These are phyloP conservation scores for Ascidia mentula DNA, from an alignment of 23 tunicate genomes.

Conservation along the genomic window DNA sequence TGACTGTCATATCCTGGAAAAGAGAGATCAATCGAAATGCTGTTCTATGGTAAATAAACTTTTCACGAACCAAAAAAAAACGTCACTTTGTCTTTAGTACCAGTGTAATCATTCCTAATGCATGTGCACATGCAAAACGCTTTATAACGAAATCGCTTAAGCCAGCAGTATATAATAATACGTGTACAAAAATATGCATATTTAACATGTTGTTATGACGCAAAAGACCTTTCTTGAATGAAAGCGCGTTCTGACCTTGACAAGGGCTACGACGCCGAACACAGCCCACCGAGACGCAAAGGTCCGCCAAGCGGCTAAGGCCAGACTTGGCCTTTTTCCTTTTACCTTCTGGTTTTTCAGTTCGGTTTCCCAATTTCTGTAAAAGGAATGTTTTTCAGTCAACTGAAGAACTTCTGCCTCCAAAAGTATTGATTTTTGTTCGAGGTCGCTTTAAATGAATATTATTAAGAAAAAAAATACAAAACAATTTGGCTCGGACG, in stretches of 20 bases:
- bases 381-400: background rate
- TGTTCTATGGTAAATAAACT: no score
- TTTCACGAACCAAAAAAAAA: no score
- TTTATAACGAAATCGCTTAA: no score
- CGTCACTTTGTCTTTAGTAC: no score
- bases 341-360: background rate
- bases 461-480: no score
- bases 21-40: no score
- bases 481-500: background rate
- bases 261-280: conserved; percentile 3
- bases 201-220: no score
- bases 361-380: conserved; percentile 21
- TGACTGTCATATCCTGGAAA: conserved; percentile 25
- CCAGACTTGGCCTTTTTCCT: conserved; percentile 19
- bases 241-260: background rate
- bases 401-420: background rate
- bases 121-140: no score
- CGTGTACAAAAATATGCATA: no score
- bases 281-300: background rate
- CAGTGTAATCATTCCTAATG: no score
- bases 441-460: background rate
- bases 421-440: background rate
- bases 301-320: conserved; percentile 12
- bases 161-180: no score
- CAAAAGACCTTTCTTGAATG: background rate